phyloP scores from a whole-genome alignment of 92 coral and sea anemone species.

The Zoanthus solanderi region DNA sequence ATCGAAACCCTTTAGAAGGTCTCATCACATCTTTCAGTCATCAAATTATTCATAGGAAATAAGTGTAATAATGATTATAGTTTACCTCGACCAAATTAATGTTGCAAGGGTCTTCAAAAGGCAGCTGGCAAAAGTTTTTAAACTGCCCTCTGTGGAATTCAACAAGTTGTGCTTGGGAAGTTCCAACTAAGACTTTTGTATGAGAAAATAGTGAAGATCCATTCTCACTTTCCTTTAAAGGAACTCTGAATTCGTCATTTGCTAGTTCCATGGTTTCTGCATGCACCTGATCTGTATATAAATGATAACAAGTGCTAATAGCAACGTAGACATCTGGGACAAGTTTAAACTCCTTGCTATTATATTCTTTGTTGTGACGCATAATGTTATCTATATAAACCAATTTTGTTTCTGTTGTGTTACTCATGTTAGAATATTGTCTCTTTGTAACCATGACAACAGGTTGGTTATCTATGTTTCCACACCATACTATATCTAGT shows the following conservation, averaged over 20 bases:
- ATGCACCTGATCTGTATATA: not conserved
- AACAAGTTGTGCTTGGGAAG: constrained; percentile 83
- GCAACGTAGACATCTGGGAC: constrained; percentile 60
- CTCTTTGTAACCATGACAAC: constrained; percentile 35
- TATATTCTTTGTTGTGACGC: constrained; percentile 25
- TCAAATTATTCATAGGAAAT: no score
- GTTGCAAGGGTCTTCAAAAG: constrained; percentile 74
- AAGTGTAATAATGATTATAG: not conserved
- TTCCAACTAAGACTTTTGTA: constrained; percentile 53
- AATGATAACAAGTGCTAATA: constrained; percentile 51
- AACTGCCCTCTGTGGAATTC: constrained; percentile 74
- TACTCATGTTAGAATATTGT: not conserved
- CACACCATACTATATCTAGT: constrained; percentile 42
- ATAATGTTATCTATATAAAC: constrained; percentile 38
- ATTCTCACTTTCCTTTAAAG: not conserved
- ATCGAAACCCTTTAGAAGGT: no score
- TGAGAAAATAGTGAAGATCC: not conserved
- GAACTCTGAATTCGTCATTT: not conserved
- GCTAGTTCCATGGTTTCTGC: not conserved
- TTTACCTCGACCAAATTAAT: constrained; percentile 76
- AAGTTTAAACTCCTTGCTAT: constrained; percentile 20
- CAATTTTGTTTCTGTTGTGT: constrained; percentile 29
- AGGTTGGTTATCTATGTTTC: constrained; percentile 30
- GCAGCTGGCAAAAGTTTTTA: constrained; percentile 76
- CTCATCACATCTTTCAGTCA: no score